Evolutionary conservation across 2,888 invertebrate genomes (phyloP), one percentile per base, ranked within the genome.

Genomic region (Orthonevra nobilis): DNA sequence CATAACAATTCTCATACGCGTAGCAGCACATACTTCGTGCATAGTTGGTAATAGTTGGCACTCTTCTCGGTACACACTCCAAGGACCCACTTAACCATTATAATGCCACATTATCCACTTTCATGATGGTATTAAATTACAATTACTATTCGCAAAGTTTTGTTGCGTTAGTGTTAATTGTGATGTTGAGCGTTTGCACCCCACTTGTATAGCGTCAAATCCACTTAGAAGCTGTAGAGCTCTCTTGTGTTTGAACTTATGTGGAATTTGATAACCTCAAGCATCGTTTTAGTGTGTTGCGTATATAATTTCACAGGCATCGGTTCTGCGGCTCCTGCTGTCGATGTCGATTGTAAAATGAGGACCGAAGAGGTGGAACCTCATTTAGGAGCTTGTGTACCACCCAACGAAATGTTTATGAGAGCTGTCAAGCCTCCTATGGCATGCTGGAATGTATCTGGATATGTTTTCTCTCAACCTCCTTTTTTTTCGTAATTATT

Each of bases 161-260:
- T 68, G 68, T 74, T 75, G 75, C 69, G 69, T 69, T 69, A 75
- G 75, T 75, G 60, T 75, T 70, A 75, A 75, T 70, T 75, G 69
- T 75, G 38, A 69, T 74, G 60, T 61, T 63, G 28, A 20, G 34
- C 19, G 26, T 69, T 54, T n/a, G 15, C 20, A n/a, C 12, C 36
- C 19, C 10, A 17, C 6, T 26, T 7, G 6, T 12, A 15, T 19
- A 3, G n/a, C 15, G 23, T 9, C 12, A 40, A 60, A 63, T 48
- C 32, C 28, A 69, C 69, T 56, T 42, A 48, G 15, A 38, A 54
- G 40, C 44, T 74, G 17, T 12, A 23, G 20, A 12, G 54, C 15
- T n/a, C 28, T 52, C 48, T 50, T 4, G 48, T 19, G 48, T 17
- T 28, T 56, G 38, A 48, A 30, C 50, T 66, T 60, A 50, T 68